Conservation (phyloP, 2,113 vertebrate species). For the Hemiscyllium ocellatum region DNA sequence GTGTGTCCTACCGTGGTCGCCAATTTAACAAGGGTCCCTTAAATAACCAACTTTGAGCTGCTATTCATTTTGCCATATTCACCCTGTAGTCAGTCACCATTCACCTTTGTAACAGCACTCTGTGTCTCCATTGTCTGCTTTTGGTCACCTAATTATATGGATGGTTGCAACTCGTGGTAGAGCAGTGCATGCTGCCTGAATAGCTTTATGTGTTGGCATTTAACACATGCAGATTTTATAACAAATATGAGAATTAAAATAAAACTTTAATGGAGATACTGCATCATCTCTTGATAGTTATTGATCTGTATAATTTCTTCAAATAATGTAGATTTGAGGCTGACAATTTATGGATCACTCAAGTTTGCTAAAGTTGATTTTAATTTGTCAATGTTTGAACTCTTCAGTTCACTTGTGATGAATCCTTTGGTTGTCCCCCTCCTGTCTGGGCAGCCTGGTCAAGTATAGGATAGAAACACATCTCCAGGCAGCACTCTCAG, state of each 20-base stretch:
- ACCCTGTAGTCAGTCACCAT: neutral
- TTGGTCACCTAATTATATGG: neutral
- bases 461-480: neutral
- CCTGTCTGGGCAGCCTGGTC: neutral
- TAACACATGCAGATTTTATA: slow-evolving; percentile 33
- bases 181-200: neutral
- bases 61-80: neutral
- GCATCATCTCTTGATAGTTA: neutral
- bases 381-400: neutral
- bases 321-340: neutral
- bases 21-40: neutral
- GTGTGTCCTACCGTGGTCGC: neutral
- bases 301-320: neutral
- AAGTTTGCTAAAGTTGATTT: neutral
- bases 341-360: neutral
- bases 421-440: neutral
- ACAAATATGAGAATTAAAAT: slow-evolving; percentile 28
- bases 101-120: neutral
- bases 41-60: neutral
- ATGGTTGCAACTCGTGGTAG: neutral
- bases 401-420: neutral
- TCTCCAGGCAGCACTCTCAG: neutral
- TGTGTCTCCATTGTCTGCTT: neutral
- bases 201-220: neutral
- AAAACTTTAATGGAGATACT: neutral